phyloP scores from a whole-genome alignment of 2,113 vertebrate species.

The Platichthys stellatus region DNA sequence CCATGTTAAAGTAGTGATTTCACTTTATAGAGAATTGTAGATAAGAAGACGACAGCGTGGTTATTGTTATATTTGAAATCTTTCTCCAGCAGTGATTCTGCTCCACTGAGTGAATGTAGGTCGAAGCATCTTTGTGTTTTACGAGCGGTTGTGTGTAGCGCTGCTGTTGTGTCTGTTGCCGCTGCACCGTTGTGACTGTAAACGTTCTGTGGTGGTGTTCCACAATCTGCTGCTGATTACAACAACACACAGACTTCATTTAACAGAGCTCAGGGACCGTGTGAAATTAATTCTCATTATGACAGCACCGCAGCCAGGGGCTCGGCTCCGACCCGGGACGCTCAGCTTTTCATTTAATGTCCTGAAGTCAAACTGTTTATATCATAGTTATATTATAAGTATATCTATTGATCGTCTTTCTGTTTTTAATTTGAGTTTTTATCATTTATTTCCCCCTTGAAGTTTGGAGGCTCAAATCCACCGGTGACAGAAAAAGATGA shows the following conservation, averaged over 20 bases:
- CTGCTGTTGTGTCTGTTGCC: slow-evolving; percentile 72
- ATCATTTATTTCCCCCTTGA: no score
- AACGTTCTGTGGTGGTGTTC: slow-evolving; percentile 72
- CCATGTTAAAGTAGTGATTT: background rate
- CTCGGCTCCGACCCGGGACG: no score
- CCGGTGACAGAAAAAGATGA: no score
- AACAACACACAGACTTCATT: slow-evolving; percentile 68
- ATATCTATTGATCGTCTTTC: no score
- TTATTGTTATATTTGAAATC: background rate
- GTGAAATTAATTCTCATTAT: no score
- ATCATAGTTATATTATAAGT: no score
- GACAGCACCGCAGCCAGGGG: no score
- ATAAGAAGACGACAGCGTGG: background rate
- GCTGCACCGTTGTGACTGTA: slow-evolving; percentile 48
- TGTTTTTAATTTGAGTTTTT: no score
- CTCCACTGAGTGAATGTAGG: background rate
- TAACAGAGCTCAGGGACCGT: no score
- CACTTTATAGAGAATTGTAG: background rate
- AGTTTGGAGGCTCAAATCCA: no score
- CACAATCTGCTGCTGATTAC: slow-evolving; percentile 84
- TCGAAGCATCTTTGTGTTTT: slow-evolving; percentile 17
- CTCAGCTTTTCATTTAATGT: no score
- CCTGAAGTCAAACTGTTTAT: no score
- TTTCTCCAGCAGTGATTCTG: background rate
- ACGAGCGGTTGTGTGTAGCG: slow-evolving; percentile 2